Evolutionary conservation across 1,140 invertebrate genomes (phyloP), one percentile per base, ranked within the genome.

Genomic region (Bombyx mandarina): DNA sequence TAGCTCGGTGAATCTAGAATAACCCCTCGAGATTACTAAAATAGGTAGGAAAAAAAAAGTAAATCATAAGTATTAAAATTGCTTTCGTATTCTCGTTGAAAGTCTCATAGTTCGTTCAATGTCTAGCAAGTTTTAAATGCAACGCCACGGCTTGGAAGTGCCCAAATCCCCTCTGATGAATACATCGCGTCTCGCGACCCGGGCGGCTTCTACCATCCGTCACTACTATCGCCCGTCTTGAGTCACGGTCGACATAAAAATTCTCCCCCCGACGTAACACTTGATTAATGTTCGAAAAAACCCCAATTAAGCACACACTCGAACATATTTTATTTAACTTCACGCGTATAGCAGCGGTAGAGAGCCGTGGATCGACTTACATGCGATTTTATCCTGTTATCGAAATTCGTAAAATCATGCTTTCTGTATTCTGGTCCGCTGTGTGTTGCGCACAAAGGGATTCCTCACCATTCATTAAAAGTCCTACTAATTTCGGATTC

Each of bases 251-350:
- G 66, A 71, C 75, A 66, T 73, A 78, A 79, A 82, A 82, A 77
- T 79, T 75, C 73, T 73, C 75, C 78, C 66, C 77, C 67, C 60
- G 71, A 72, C 70, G 66, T 66, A 71, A 60, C 69, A 75, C 76
- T 78, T 81, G 79, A 82, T 80, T 76, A 82, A 82, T 82, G 79
- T 77, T 73, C 69, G 71, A 71, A 79, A 78, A 77, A 79, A 78
- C 63, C 71, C 78, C 79, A 79, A 82, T 82, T 81, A 80, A 79
- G 73, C 67, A 57, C 60, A 63, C 65, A 65, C 68, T 58, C 57
- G 62, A 71, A 69, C 64, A 64, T n/a, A n/a, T 74, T 75, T 74
- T 71, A 69, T 70, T 77, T 75, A 71, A 70, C 66, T 80, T 67
- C 60, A 62, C 69, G 70, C 71, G 66, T 73, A 58, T 62, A 71